These are phyloP conservation scores for Morone chrysops DNA, from an alignment of 2,113 vertebrate genomes.

Conservation along the genomic window DNA sequence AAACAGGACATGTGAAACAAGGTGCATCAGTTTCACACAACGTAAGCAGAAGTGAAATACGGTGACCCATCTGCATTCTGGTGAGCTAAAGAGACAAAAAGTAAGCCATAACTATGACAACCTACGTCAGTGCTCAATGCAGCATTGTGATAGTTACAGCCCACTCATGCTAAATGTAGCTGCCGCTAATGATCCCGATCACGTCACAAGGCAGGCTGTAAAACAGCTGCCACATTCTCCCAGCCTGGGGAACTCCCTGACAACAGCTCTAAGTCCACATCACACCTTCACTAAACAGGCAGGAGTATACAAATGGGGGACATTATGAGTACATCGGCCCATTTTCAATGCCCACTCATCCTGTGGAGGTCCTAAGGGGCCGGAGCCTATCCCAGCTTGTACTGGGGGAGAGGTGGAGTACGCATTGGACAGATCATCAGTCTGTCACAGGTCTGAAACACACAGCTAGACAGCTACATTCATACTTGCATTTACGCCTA, in stretches of 20 bases:
- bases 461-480: background rate
- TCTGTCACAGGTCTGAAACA: background rate
- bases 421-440: background rate
- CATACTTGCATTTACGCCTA: background rate
- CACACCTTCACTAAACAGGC: slow-evolving; percentile 34
- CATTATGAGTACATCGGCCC: background rate
- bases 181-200: slow-evolving; percentile 22
- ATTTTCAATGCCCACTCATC: background rate
- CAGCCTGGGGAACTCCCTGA: slow-evolving; percentile 37
- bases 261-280: slow-evolving; percentile 37
- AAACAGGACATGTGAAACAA: background rate
- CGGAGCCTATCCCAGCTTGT: background rate
- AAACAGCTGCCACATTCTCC: slow-evolving; percentile 31
- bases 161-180: slow-evolving; percentile 41
- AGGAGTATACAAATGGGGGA: background rate
- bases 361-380: background rate
- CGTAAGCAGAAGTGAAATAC: slow-evolving; percentile 6
- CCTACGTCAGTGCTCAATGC: background rate
- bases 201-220: slow-evolving; percentile 4
- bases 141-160: slow-evolving; percentile 19
- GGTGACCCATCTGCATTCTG: background rate
- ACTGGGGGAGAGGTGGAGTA: background rate
- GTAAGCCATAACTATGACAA: slow-evolving; percentile 11
- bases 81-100: background rate
- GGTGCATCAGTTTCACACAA: background rate